Evolutionary conservation across 2,888 invertebrate genomes (phyloP).

Genomic region (Brenthis hecate): DNA sequence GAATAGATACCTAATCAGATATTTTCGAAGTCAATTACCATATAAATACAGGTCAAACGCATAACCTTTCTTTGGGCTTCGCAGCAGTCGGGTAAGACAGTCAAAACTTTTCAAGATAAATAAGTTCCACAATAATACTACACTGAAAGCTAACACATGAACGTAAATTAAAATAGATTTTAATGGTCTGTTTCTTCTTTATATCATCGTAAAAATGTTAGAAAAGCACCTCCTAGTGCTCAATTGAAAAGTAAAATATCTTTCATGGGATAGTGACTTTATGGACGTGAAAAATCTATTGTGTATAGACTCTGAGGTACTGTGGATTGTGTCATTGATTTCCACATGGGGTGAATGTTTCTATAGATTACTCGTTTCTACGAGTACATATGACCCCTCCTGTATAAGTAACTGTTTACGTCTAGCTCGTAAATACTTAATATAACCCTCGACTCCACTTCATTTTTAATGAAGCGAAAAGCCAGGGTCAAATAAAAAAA

Average conservation of each 20-base stretch:
- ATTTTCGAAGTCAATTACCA: no score
- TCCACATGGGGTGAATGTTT: no score
- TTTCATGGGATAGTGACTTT: slow-evolving; percentile 20
- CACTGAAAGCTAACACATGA: slow-evolving; percentile 35
- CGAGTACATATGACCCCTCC: no score
- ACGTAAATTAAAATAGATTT: slow-evolving; percentile 45
- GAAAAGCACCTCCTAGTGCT: slow-evolving; percentile 36
- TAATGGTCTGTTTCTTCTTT: slow-evolving; percentile 39
- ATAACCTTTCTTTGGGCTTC: no score
- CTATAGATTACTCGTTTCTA: no score
- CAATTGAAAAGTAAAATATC: slow-evolving; percentile 39
- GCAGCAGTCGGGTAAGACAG: not conserved
- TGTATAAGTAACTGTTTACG: no score
- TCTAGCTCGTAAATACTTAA: no score
- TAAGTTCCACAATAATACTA: slow-evolving; percentile 14
- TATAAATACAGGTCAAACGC: no score
- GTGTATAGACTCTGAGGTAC: not conserved
- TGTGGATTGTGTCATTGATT: not conserved
- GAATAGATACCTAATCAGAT: no score
- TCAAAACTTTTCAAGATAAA: not conserved
- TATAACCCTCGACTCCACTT: no score
- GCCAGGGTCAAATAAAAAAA: no score
- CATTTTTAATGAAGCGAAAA: no score
- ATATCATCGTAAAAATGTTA: slow-evolving; percentile 40
- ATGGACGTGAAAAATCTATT: slow-evolving; percentile 8